Conservation (phyloP, 2,888 invertebrate genomes). For the Asteroscopus sphinx region DNA sequence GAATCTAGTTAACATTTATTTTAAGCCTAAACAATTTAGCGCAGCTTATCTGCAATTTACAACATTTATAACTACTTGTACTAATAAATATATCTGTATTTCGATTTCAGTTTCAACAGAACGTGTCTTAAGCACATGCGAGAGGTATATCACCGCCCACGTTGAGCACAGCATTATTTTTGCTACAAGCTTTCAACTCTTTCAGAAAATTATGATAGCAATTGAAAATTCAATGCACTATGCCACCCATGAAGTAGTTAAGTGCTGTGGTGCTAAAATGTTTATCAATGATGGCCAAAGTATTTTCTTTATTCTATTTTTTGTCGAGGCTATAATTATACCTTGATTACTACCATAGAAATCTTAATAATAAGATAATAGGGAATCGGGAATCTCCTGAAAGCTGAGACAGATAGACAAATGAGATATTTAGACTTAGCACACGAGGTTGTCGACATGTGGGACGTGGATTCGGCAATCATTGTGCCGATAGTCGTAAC, state of each 20-base stretch:
- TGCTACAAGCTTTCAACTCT: slow-evolving; percentile 1
- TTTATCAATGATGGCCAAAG: not conserved
- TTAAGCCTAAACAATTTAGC: slow-evolving; percentile 12
- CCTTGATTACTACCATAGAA: too few species aligned
- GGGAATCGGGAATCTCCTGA: too few species aligned
- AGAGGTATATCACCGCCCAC: slow-evolving; percentile 22
- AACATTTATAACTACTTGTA: not conserved
- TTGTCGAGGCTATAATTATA: too few species aligned
- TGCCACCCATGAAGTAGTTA: slow-evolving; percentile 2
- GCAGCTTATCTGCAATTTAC: slow-evolving; percentile 1
- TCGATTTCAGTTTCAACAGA: slow-evolving; percentile 5
- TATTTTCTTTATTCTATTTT: too few species aligned
- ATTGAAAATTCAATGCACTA: slow-evolving; percentile 3
- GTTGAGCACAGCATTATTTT: slow-evolving; percentile 4
- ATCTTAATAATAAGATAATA: too few species aligned
- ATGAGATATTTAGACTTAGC: too few species aligned
- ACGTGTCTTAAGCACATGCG: slow-evolving; percentile 6
- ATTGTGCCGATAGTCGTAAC: too few species aligned
- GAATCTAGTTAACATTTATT: slow-evolving; percentile 16
- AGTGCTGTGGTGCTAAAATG: not conserved
- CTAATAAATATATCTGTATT: slow-evolving; percentile 7
- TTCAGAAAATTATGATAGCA: slow-evolving; percentile 2
- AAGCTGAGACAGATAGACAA: too few species aligned
- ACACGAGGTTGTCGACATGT: too few species aligned
- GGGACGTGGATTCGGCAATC: too few species aligned